Conservation (phyloP, 1,140 invertebrate species). For the Lasioglossum albipes region DNA sequence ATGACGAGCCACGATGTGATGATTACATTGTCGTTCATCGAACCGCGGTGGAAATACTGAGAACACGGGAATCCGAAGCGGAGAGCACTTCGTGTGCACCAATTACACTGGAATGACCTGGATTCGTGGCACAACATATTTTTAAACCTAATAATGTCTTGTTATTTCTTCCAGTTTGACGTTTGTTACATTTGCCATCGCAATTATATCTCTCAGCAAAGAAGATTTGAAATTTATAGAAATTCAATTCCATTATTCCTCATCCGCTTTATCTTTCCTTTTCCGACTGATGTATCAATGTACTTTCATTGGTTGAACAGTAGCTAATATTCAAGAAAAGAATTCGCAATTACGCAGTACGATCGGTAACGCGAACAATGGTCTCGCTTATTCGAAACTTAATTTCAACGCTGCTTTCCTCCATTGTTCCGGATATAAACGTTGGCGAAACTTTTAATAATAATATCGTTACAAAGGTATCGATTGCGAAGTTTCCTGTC, state of each 20-base stretch:
- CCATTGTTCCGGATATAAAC: background rate
- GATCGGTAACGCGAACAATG: background rate
- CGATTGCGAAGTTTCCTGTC: background rate
- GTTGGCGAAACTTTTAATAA: background rate
- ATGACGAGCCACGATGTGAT: constrained; percentile 3
- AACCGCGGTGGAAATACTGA: background rate
- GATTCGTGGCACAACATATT: background rate
- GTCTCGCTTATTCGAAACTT: background rate
- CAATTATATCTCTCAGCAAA: background rate
- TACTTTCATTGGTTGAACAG: background rate
- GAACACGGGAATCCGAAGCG: background rate
- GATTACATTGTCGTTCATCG: constrained; percentile 11
- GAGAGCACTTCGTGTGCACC: background rate
- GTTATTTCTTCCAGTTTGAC: background rate
- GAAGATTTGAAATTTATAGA: background rate
- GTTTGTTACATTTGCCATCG: background rate
- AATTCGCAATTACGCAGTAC: background rate
- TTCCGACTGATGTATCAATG: background rate
- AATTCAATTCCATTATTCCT: background rate
- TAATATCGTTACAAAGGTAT: background rate
- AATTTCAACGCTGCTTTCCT: background rate
- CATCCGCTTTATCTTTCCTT: background rate
- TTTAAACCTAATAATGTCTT: background rate
- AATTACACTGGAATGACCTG: background rate
- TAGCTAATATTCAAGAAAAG: background rate